Conservation (phyloP, 2,888 invertebrate species). For the Harmothoe impar region DNA sequence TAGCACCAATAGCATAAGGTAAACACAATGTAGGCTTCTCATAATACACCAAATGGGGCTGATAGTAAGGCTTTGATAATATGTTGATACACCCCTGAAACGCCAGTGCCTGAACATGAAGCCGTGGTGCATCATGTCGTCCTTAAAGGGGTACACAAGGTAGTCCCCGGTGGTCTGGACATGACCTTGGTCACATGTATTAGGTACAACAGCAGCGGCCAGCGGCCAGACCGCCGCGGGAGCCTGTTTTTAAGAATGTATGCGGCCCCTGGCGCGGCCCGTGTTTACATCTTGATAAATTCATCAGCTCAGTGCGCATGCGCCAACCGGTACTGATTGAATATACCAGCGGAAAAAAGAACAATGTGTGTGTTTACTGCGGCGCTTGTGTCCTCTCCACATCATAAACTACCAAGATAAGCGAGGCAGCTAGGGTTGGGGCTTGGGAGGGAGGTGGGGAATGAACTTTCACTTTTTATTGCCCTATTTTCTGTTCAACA, state of each 20-base stretch:
- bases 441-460: background rate
- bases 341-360: background rate
- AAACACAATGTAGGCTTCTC: no score
- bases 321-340: background rate
- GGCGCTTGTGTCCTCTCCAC: background rate
- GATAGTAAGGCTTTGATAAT: no score
- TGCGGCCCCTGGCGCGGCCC: background rate
- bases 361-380: background rate
- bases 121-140: no score
- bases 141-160: no score
- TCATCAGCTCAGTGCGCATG: background rate
- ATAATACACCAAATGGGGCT: no score
- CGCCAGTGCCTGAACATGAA: no score
- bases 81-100: no score
- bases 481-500: background rate
- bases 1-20: no score
- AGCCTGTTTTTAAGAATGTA: background rate
- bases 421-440: background rate
- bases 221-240: background rate
- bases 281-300: slow-evolving; percentile 39
- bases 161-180: no score
- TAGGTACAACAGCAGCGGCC: no score
- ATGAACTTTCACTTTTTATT: background rate
- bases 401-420: background rate
- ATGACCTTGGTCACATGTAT: no score